Evolutionary conservation across 2,888 invertebrate genomes (phyloP), one percentile per base, ranked within the genome.

Genomic region (Ptychoptera contaminata): DNA sequence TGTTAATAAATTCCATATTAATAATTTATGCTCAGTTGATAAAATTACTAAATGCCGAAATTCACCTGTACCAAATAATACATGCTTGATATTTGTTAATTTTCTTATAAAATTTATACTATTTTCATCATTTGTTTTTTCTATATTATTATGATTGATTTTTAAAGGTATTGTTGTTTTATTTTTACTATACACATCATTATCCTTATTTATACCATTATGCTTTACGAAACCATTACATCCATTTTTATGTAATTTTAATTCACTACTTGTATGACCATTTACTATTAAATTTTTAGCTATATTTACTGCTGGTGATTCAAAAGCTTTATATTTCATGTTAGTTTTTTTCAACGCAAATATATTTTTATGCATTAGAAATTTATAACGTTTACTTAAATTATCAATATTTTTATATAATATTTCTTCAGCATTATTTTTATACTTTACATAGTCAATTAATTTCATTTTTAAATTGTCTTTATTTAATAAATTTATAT

Each of bases 1-100:
- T 2, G 75, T 76, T 46, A 79, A 61, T 35, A 82, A 59, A 62
- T 81, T 77, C 81, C 82, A 82, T 29, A 79, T 74, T 32, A 70
- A 67, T 5, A 82, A 56, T 47, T 73, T 69, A 12, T 66, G 56
- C 6, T 65, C 56, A 1, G 74, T 74, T 43, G 63, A 63, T 7
- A 57, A 60, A n/a, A 62, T 53, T 16, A 64, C 57, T 46, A 60
- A 53, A 53, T 61, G 60, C 2, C 61, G 59, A 53, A 57, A 59
- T 37, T 59, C 58, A 2, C 61, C 63, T 2, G 57, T 58, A 11
- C 61, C 64, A 49, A 65, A 66, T 47, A 58, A 55, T 37, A 66
- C 57, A 30, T 56, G 57, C 8, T 54, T 56, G 32, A 65, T 62
- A 39, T 55, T 51, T 1, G 60, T 54, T 2, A 23, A 23, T 23